Evolutionary conservation across 1,140 invertebrate genomes (phyloP), one percentile per base, ranked within the genome.

Genomic region (Drosophila jambulina): DNA sequence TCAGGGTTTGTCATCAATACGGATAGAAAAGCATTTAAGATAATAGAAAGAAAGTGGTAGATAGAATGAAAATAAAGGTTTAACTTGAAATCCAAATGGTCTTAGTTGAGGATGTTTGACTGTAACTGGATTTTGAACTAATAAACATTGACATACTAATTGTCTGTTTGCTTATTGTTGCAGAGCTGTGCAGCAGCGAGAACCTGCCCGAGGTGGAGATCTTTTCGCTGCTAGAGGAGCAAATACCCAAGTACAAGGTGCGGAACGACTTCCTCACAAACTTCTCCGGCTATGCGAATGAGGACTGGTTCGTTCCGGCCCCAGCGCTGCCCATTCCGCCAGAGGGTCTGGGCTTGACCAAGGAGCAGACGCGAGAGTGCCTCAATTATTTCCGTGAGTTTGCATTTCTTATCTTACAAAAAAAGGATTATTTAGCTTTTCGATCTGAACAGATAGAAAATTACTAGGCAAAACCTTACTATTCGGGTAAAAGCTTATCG

Each of bases 301-400:
- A 96, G 92, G 98, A 99, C 93, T 98, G 98, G 97, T 97, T 96
- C 92, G 97, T 99, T 76, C 97, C 97, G 42, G 95, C 96, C 46
- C 97, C 98, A 57, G 96, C 96, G 46, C 93, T 97, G 64, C 94
- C 95, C 82, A 93, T 96, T 76, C 95, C 95, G 84, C 95, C 96
- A 70, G 94, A 94, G 56, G 97, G 98, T 87, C 94, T 97, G 75
- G 96, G 97, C 87, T 94, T 99, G 68, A 98, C 97, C 54, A 97
- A 97, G 93, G 98, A 99, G 93, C 97, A 98, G 94, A 98, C 98
- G 93, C 96, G 97, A 93, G 98, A 99, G 48, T 88, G 84, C 85
- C 95, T 99, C 68, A 98, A 99, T 94, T 99, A 99, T 95, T 99
- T 99, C 94, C 96, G 98, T 99, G 94, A 98, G 98, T 98, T 92